Base-by-base conservation (phyloP, 2,797 vertebrate genomes). In the Cynopterus sphinx region DNA sequence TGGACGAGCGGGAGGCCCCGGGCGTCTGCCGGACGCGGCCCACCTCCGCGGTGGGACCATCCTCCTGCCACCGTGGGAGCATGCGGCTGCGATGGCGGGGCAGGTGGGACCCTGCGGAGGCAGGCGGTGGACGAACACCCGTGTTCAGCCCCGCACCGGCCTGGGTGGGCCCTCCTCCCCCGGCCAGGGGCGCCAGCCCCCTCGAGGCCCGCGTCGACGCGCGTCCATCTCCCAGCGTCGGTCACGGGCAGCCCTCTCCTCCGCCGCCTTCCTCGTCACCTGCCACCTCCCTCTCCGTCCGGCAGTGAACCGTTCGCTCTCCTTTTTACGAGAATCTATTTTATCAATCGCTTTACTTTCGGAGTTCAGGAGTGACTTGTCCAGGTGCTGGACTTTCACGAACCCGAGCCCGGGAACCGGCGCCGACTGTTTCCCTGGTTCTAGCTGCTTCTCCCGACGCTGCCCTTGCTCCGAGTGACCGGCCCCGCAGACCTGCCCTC, bases 361-460 rank as follows among this genome's bases (percentile, higher is more conserved):
- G 65, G 84, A 57, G 21, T 16, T 10, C 15, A 94, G 90, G 59
- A 84, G 31, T n/a, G 83, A 67, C 82, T 86, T 57, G 65, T 26
- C 70, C 88, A 24, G 36, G 65, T 95, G 87, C 97, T 98, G 97
- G 94, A 70, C 97, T 97, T 97, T 97, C 71, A 22, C 74, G 67
- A 13, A 83, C 88, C 79, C 95, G 39, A 57, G 65, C 94, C 97
- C 46, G n/a, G 87, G 81, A 94, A 39, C 89, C 46, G 73, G 97
- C 75, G 86, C 59, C 95, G 83, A 79, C 78, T 87, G 79, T 91
- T 87, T 63, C 67, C 95, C 71, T 3, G 3, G 68, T 61, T 82
- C 88, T 33, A 24, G 49, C 94, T 96, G 61, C 74, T 46, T 4
- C 7, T 53, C 70, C 9, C 41, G 90, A 81, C 84, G 70, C 85